Evolutionary conservation across 2,888 invertebrate genomes (phyloP).

Genomic region (Lottia scabra): DNA sequence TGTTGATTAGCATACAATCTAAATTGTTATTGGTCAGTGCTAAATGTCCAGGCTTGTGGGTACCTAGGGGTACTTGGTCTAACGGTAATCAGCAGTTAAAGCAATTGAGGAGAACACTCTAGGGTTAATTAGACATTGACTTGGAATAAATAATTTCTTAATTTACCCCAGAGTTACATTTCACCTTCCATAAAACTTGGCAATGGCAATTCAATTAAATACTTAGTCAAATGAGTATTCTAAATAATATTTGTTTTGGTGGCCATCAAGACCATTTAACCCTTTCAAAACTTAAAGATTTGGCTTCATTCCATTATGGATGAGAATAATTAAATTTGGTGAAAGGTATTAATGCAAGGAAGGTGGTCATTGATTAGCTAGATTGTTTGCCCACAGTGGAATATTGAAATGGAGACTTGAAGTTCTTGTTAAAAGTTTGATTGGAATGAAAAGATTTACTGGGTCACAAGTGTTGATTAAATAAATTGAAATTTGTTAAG

Average conservation of each 20-base stretch:
- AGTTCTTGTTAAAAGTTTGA: background rate
- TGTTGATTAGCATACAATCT: no score
- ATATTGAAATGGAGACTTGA: background rate
- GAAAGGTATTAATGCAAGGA: background rate
- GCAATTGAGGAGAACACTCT: background rate
- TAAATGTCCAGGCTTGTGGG: background rate
- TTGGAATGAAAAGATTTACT: slow-evolving; percentile 1
- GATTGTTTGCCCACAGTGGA: background rate
- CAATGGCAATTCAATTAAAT: slow-evolving; percentile 1
- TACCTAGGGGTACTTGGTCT: background rate
- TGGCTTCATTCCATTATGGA: background rate
- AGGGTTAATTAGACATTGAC: background rate
- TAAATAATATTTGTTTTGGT: background rate
- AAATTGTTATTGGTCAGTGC: no score
- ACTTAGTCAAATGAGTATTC: background rate
- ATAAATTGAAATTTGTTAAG: background rate
- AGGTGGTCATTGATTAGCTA: background rate
- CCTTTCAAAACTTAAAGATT: background rate
- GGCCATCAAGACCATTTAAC: background rate
- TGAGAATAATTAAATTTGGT: background rate
- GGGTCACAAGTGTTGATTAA: slow-evolving; percentile 4
- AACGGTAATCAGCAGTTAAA: background rate
- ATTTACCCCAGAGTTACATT: background rate
- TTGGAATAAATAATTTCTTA: background rate
- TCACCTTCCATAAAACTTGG: background rate